Conservation (phyloP, 2,888 invertebrate genomes). For the Lampropteryx suffumata region DNA sequence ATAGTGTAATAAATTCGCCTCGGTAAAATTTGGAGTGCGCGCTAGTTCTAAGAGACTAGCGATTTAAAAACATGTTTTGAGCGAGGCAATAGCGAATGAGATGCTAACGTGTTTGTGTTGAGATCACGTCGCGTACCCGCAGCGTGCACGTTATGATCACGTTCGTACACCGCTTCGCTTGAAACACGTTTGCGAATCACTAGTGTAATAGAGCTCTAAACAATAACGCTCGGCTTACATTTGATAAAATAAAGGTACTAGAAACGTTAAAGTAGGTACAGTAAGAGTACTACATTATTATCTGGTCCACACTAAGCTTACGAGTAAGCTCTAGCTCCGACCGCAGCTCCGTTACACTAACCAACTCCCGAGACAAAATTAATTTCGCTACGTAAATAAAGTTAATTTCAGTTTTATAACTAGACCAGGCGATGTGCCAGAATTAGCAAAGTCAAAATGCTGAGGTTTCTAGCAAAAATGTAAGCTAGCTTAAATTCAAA, state of each 20-base stretch:
- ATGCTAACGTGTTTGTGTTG: no score
- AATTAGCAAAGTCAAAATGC: conserved; percentile 18
- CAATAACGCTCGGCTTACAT: no score
- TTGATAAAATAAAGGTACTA: neutral
- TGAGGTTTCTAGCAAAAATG: conserved; percentile 14
- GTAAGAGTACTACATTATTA: neutral
- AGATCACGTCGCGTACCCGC: no score
- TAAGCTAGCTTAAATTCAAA: neutral
- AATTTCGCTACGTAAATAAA: conserved; percentile 33
- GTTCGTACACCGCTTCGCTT: no score
- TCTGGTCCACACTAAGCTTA: conserved; percentile 10
- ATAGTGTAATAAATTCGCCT: no score
- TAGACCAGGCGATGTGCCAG: conserved; percentile 30
- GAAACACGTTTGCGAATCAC: no score
- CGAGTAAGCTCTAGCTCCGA: conserved; percentile 8
- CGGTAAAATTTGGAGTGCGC: no score
- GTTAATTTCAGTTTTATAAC: conserved; percentile 34
- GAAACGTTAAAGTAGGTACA: neutral
- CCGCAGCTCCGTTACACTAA: conserved; percentile 7
- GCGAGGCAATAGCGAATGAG: no score
- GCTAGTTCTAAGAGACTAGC: no score
- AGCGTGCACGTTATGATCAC: no score
- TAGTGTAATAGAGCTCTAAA: no score
- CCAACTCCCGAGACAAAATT: conserved; percentile 29
- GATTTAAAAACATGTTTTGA: no score